A percentile compares a stretch with the other conserved stretches of the same genome.
phyloP scores from a whole-genome alignment of 2,888 invertebrate species.

The Hydrotaea cyrtoneurina region DNA sequence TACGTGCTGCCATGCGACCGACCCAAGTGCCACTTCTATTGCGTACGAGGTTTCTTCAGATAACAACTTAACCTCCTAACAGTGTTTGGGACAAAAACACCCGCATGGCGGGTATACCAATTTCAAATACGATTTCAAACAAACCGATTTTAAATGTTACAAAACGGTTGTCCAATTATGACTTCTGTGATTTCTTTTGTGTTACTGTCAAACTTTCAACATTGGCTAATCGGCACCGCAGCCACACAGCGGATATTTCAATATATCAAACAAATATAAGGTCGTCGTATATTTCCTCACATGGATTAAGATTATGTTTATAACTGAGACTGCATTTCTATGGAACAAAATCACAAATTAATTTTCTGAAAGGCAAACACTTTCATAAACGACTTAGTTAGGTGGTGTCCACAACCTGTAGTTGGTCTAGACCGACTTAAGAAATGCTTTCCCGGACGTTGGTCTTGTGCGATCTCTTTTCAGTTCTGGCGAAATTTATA shows the following conservation, averaged over 20 bases:
- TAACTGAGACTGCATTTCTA: too few relatives aligned
- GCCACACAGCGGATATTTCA: neutral
- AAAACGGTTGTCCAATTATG: conserved; percentile 17
- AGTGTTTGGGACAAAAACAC: conserved; percentile 28
- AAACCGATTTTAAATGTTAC: neutral
- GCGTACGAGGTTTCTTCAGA: conserved; percentile 28
- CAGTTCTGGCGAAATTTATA: too few relatives aligned
- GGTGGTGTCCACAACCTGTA: too few relatives aligned
- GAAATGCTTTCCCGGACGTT: too few relatives aligned
- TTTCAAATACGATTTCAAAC: too few relatives aligned
- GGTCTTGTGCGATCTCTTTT: too few relatives aligned
- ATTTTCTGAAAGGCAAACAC: too few relatives aligned
- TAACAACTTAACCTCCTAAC: conserved; percentile 29
- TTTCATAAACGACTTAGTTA: too few relatives aligned
- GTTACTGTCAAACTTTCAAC: neutral
- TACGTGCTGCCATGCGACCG: conserved; percentile 5
- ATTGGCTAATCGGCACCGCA: neutral
- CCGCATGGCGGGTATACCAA: conserved; percentile 25
- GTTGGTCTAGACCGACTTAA: too few relatives aligned
- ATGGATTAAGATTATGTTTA: too few relatives aligned
- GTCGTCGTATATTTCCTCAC: too few relatives aligned
- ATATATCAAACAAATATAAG: neutral
- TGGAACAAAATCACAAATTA: too few relatives aligned
- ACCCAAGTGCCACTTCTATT: conserved; percentile 5
- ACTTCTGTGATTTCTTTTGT: neutral